Evolutionary conservation across 2,888 invertebrate species (phyloP).

Genomic region (Allolobophora icterica): DNA sequence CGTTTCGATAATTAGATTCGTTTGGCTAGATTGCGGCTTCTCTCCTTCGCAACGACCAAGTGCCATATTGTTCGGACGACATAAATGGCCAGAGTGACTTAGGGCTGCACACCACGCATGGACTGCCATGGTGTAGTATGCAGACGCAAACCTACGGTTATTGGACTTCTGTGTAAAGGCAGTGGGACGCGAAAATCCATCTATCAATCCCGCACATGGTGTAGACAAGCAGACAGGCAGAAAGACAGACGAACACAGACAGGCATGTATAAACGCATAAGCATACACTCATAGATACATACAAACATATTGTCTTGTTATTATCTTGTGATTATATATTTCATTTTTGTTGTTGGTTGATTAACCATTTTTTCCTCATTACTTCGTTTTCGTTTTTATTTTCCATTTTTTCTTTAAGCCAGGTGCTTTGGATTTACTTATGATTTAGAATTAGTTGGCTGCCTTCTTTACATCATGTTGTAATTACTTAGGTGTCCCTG

Average conservation of each 20-base stretch:
- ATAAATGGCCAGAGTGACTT: slow-evolving; percentile 17
- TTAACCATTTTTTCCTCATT: too few species aligned
- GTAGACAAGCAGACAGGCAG: not conserved
- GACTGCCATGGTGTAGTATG: not conserved
- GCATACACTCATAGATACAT: not conserved
- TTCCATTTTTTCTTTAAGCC: too few species aligned
- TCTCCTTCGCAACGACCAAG: not conserved
- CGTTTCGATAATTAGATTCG: slow-evolving; percentile 27
- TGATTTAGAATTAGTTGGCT: too few species aligned
- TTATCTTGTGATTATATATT: too few species aligned
- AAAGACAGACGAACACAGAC: too few species aligned
- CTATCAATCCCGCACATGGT: not conserved
- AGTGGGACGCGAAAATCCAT: not conserved
- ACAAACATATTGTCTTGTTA: too few species aligned
- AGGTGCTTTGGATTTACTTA: too few species aligned
- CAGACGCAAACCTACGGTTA: not conserved
- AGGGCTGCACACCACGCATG: slow-evolving; percentile 9
- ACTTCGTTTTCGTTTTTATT: too few species aligned
- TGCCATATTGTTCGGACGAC: not conserved
- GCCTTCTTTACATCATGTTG: too few species aligned
- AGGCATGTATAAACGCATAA: not conserved
- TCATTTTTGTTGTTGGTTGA: too few species aligned
- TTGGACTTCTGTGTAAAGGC: not conserved
- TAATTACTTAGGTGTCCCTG: too few species aligned
- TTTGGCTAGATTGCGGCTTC: slow-evolving; percentile 25